Evolutionary conservation across 92 coral and sea anemone species (phyloP), one percentile per base, ranked within the genome.

Genomic region (Epizoanthus fatuus): DNA sequence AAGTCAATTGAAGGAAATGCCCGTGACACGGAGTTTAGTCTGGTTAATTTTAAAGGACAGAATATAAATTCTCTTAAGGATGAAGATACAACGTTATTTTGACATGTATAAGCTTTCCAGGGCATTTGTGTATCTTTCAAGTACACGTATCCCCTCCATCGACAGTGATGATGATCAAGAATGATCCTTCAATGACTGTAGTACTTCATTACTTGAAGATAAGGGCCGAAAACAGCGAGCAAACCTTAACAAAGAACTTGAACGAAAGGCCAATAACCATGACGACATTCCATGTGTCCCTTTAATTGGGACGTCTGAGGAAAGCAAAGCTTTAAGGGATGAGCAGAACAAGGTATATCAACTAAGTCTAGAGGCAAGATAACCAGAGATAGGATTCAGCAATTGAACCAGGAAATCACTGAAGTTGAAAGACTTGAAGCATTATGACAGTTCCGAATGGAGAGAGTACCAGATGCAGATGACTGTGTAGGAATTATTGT

Each of bases 11-110:
- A 81, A 47, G 79, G 69, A 53, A 69, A 42, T 8, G 56, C 68
- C 38, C 65, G n/a, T 38, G 25, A 66, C 37, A 45, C 68, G n/a
- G n/a, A 76, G 75, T 66, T 83, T 42, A 22, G 56, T 10, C 80
- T 71, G 40, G 60, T 62, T 14, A 83, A 71, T 64, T 69, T 82
- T 53, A 82, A 82, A 82, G 80, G 69, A 11, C 64, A 82, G 13
- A 10, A 0, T 45, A 49, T 54, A n/a, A 20, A 32, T n/a, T n/a
- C 53, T 14, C 57, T 62, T 69, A 53, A 55, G 11, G 55, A 22
- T 3, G 15, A 70, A 69, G 71, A 25, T 20, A 42, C 59, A 58
- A 17, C 53, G 22, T 10, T 83, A 83, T 15, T 59, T 55, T 69
- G 80, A 67, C 54, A 69, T 65, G 58, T 58, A 83, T 20, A 83